These are phyloP conservation scores for Hypocryptadius cinnamomeus DNA, from an alignment of 2,113 vertebrate genomes.

Conservation along the genomic window DNA sequence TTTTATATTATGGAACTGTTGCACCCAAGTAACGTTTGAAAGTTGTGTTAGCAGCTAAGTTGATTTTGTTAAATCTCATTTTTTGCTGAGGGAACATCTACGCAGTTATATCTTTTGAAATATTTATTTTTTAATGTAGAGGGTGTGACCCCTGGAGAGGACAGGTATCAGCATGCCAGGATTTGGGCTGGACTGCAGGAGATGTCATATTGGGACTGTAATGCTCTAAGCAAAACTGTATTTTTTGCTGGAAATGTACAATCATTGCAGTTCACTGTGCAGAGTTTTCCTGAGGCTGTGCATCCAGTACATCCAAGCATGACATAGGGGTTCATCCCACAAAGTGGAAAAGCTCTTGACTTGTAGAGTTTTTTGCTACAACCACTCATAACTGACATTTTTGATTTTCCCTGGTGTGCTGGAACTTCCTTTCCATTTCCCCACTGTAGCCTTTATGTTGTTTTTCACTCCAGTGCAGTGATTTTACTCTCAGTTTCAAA, in stretches of 20 bases:
- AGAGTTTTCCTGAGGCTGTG: background rate
- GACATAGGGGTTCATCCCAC: background rate
- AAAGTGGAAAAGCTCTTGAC: background rate
- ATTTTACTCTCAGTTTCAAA: background rate
- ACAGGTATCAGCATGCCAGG: background rate
- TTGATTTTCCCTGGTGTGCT: background rate
- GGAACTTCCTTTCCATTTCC: background rate
- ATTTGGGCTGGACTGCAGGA: background rate
- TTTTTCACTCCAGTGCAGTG: background rate
- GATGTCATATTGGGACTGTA: background rate
- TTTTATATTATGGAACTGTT: background rate
- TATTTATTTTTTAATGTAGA: accelerated
- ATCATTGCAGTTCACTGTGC: background rate
- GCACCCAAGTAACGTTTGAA: background rate
- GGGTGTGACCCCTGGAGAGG: background rate
- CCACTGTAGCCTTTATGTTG: background rate
- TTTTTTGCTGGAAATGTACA: background rate
- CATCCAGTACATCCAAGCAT: background rate
- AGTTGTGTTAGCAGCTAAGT: background rate
- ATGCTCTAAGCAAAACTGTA: background rate
- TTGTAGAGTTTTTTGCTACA: background rate
- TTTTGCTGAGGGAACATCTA: background rate
- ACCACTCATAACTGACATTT: background rate
- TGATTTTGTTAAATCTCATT: background rate
- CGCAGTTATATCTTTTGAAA: background rate